phyloP scores from a whole-genome alignment of 2,113 vertebrate genomes.

The Pygoscelis adeliae region DNA sequence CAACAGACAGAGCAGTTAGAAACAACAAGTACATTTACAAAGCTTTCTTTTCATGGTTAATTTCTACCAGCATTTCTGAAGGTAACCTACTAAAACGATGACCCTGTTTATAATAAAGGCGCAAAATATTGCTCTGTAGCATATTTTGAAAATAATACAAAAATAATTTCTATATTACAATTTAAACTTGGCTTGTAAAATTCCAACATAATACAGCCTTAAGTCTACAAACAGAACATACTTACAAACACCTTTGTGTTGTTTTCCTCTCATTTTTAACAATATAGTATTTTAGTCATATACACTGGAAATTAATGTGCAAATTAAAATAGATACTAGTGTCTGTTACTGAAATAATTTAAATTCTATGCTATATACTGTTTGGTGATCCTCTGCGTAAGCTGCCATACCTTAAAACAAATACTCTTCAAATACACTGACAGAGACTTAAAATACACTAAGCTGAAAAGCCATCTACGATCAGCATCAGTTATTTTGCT shows the following conservation, averaged over 20 bases:
- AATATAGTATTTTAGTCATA: slow-evolving; percentile 82
- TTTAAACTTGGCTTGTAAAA: slow-evolving; percentile 83
- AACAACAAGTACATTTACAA: slow-evolving; percentile 44
- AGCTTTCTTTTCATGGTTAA: slow-evolving; percentile 54
- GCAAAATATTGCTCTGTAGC: slow-evolving; percentile 81
- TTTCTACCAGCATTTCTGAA: slow-evolving; percentile 61
- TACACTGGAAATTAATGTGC: slow-evolving; percentile 83
- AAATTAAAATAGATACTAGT: slow-evolving; percentile 83
- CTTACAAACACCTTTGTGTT: slow-evolving; percentile 76
- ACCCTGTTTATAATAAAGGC: slow-evolving; percentile 76
- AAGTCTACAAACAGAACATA: slow-evolving; percentile 77
- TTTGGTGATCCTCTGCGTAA: slow-evolving; percentile 73
- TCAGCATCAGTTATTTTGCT: slow-evolving; percentile 72
- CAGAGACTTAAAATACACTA: slow-evolving; percentile 66
- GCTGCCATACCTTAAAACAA: slow-evolving; percentile 68
- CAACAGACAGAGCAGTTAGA: slow-evolving; percentile 61
- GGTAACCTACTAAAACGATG: slow-evolving; percentile 67
- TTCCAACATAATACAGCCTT: slow-evolving; percentile 75
- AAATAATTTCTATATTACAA: slow-evolving; percentile 85
- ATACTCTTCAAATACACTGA: slow-evolving; percentile 69
- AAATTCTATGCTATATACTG: slow-evolving; percentile 76
- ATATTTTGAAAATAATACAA: slow-evolving; percentile 82
- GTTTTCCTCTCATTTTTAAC: slow-evolving; percentile 69
- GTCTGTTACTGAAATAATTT: slow-evolving; percentile 81
- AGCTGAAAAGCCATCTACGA: slow-evolving; percentile 77